Percentiles rank a stretch among this genome's conserved stretches.
Conservation (phyloP, 1,140 invertebrate species). For the Cydia strobilella region DNA sequence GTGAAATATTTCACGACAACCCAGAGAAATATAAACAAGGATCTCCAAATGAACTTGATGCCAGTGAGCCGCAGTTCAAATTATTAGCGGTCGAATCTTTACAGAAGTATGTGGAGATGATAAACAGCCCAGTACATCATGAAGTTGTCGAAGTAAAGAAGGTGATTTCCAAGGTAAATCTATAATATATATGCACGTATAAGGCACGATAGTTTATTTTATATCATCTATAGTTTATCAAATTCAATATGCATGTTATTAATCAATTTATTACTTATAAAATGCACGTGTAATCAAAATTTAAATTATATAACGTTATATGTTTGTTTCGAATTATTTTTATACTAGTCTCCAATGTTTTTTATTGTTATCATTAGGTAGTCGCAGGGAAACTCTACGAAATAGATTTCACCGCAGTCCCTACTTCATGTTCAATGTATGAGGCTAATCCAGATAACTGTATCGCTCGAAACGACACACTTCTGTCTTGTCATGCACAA, state of each 20-base stretch:
- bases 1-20: neutral
- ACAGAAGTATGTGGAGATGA: constrained; percentile 39
- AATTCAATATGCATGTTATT: neutral
- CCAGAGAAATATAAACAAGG: neutral
- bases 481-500: constrained; percentile 51
- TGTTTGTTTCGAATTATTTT: neutral
- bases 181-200: neutral
- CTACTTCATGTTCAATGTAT: constrained; percentile 38
- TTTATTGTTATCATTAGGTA: constrained; percentile 22
- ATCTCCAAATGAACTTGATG: constrained; percentile 34
- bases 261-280: neutral
- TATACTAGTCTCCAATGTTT: neutral
- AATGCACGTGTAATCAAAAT: neutral
- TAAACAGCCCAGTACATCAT: constrained; percentile 24
- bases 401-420: constrained; percentile 55
- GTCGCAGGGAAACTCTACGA: constrained; percentile 38
- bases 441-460: constrained; percentile 9
- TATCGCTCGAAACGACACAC: constrained; percentile 35
- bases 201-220: neutral
- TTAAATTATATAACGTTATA: neutral
- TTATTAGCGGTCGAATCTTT: constrained; percentile 44
- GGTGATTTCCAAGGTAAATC: constrained; percentile 39
- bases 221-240: neutral
- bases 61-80: constrained; percentile 39
- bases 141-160: constrained; percentile 39